phyloP scores from a whole-genome alignment of 2,797 vertebrate genomes.

The Syngnathus acus region DNA sequence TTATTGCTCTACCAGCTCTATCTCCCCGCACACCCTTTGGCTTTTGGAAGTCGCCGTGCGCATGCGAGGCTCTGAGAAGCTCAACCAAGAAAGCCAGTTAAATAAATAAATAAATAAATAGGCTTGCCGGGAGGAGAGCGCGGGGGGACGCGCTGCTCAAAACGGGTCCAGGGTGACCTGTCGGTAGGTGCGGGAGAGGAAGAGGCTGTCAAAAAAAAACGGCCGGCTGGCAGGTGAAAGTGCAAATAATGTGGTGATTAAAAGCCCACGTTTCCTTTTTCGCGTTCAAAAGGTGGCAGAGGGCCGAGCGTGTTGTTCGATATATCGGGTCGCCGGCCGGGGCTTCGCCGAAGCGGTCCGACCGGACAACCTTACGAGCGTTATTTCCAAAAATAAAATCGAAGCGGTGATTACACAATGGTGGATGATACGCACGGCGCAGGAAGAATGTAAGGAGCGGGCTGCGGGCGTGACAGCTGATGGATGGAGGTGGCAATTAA shows the following conservation, averaged over 20 bases:
- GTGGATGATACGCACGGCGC: not conserved
- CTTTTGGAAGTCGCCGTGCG: conserved; percentile 62
- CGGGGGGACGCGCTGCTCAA: conserved; percentile 18
- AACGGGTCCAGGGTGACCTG: conserved; percentile 34
- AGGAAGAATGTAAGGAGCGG: conserved; percentile 20
- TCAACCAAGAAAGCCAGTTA: conserved; percentile 39
- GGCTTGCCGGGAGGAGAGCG: not conserved
- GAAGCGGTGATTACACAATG: not conserved
- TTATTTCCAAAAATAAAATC: not conserved
- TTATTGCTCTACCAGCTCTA: conserved; percentile 74
- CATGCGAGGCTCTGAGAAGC: conserved; percentile 44
- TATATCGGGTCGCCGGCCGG: conserved; percentile 39
- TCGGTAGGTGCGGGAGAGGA: conserved; percentile 40
- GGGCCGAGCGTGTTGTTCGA: conserved; percentile 22
- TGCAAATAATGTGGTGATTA: conserved; percentile 38
- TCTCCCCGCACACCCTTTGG: conserved; percentile 42
- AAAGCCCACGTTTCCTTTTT: conserved; percentile 21
- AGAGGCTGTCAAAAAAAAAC: conserved; percentile 38
- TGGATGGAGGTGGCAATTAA: conserved; percentile 73
- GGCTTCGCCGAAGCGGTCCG: conserved; percentile 26
- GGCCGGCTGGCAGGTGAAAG: conserved; percentile 48
- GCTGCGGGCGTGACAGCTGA: conserved; percentile 57
- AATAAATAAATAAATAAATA: conserved; percentile 51
- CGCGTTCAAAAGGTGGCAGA: conserved; percentile 15
- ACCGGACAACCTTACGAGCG: conserved; percentile 32